Base-by-base conservation (phyloP, 1,140 invertebrate genomes). In the Lepidostoma basale region DNA sequence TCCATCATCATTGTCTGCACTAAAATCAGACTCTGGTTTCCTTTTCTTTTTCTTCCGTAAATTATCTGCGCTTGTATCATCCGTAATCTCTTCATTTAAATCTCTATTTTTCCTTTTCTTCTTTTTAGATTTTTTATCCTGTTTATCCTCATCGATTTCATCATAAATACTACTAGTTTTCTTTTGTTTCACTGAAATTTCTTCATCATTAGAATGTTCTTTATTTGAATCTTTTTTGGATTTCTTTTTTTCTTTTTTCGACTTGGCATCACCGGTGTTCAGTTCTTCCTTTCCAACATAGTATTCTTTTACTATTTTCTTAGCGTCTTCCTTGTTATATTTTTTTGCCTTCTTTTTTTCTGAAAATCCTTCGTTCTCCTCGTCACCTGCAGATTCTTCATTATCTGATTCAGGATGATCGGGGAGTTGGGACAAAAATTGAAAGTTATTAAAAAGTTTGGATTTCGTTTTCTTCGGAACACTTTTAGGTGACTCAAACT, bases 381-480 rank as follows among this genome's bases (percentile, higher is more conserved):
- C 22, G 8, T 60, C 58, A 18, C 3, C 20, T 33, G 23, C 60
- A 4, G 42, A 26, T 30, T 47, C 42, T 28, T 69, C 59, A 20
- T 20, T 54, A 6, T 45, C 69, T 20, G 69, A 67, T 25, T 67
- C 69, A 25, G 62, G 33, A 58, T 59, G 52, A 64, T 71, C 69
- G 3, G 64, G 42, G 8, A 67, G 26, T 60, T 72, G 66, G 12
- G 70, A 72, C 5, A 68, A 39, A 60, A 68, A 72, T 60, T 68
- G 65, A 30, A 72, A 72, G 33, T 72, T 72, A 49, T 72, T 72
- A 10, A 42, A 62, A n/a, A 67, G 28, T 39, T 71, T 71, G 6
- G 56, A 62, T 45, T 71, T 71, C 12, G 36, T 40, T 40, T 65
- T 52, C 39, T 58, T 47, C 6, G 39, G 36, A 22, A 28, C 47